Evolutionary conservation across 2,888 invertebrate species (phyloP), one percentile per base, ranked within the genome.

Genomic region (Flexamia atlantica): DNA sequence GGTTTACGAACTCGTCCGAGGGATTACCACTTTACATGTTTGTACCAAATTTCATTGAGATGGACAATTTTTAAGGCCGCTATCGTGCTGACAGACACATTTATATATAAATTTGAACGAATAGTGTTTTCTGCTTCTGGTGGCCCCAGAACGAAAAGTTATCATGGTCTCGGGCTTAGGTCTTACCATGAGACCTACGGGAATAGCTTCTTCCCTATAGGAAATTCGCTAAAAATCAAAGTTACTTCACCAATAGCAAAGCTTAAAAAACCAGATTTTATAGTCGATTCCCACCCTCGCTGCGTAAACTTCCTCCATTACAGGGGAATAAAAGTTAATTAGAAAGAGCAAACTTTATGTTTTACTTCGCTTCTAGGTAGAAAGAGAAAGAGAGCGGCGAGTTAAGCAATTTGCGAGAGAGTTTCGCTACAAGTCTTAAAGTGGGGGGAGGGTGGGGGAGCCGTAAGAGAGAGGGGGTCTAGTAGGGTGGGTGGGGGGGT

Each of bases 311-410:
- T 79, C 32, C 57, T 50, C 79, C 50, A 50, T 79, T 79, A 79
- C 53, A 36, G 79, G 36, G 36, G 79, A 79, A 79, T 79, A 79
- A 79, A 79, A 79, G 79, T 79, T 79, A 79, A 79, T 79, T 79
- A 79, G 79, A 79, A 79, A 79, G 79, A 28, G 79, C 57, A 36
- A 79, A 57, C 79, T 79, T 79, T 57, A 79, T 57, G 36, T 79
- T 79, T 57, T 79, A 53, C 57, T 57, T 79, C 36, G 79, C 36
- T 72, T 42, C 36, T 42, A 76, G 40, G 76, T 36, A 46, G 46
- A 79, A 79, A 79, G 79, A 79, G 57, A 79, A 57, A 76, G n/a
- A n/a, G n/a, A 76, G 76, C 79, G 36, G 79, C 57, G 57, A 57
- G 79, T 79, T 79, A 79, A 79, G 79, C 79, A 79, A 79, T 79